phyloP scores from a whole-genome alignment of 2,888 invertebrate genomes.

The Rotaria magnacalcarata region DNA sequence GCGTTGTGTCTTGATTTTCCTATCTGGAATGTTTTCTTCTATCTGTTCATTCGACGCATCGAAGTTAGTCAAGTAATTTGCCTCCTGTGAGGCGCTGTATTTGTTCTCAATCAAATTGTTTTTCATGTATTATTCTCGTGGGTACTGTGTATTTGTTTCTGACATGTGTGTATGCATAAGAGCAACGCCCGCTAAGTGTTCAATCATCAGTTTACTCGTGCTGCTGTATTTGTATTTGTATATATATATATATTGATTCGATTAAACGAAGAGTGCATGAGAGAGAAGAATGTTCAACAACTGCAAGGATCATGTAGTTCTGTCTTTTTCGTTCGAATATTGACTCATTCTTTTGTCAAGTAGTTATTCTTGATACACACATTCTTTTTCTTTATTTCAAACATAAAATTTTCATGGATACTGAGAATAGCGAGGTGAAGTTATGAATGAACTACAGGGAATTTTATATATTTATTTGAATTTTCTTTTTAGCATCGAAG shows the following conservation, averaged over 20 bases:
- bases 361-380: not conserved
- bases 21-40: not conserved
- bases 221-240: not conserved
- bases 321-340: not conserved
- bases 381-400: not conserved
- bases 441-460: not conserved
- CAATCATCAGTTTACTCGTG: not conserved
- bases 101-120: not conserved
- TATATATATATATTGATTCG: not conserved
- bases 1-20: not conserved
- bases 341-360: slow-evolving; percentile 1
- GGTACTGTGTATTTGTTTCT: not conserved
- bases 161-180: not conserved
- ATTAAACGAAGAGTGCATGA: not conserved
- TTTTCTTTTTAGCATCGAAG: not conserved
- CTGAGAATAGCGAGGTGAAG: not conserved
- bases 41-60: not conserved
- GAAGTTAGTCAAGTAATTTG: not conserved
- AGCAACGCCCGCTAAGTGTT: not conserved
- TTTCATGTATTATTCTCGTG: not conserved
- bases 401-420: not conserved
- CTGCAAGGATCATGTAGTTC: not conserved
- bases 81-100: not conserved
- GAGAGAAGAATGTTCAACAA: not conserved
- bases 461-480: not conserved